These are phyloP conservation scores for Sebastes fasciatus DNA, from an alignment of 2,113 vertebrate species.

Conservation along the genomic window DNA sequence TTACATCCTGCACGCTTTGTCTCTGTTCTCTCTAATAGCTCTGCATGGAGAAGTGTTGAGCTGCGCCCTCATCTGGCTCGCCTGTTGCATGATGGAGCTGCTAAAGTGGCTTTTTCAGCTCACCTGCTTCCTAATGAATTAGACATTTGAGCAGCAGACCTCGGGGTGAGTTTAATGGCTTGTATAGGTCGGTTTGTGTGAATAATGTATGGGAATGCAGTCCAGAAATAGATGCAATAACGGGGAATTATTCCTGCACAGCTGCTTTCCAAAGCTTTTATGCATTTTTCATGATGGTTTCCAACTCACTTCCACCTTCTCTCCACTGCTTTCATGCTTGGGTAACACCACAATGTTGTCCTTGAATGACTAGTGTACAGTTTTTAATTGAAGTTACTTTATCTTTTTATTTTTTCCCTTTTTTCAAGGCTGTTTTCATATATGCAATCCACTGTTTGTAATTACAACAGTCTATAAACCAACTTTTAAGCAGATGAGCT, in stretches of 20 bases:
- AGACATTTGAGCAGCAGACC: constrained; percentile 31
- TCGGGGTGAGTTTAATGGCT: constrained; percentile 55
- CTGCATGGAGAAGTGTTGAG: constrained; percentile 8
- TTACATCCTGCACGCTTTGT: background rate
- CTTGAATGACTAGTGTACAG: background rate
- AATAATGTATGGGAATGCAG: constrained; percentile 64
- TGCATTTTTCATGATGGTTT: constrained; percentile 49
- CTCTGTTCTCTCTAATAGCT: too few species aligned
- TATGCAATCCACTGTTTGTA: too few species aligned
- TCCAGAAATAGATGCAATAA: constrained; percentile 57
- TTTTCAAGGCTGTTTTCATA: too few species aligned
- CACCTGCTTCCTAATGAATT: constrained; percentile 55
- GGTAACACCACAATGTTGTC: background rate
- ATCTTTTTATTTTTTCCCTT: too few species aligned
- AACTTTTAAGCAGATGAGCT: too few species aligned
- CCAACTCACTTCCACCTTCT: background rate
- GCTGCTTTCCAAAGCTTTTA: constrained; percentile 16
- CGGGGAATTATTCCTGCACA: background rate
- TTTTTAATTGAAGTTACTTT: background rate
- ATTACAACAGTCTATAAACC: too few species aligned
- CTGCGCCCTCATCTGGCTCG: constrained; percentile 64
- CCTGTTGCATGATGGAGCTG: background rate
- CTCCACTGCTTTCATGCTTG: background rate
- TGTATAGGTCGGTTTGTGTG: constrained; percentile 27
- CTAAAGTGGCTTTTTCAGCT: background rate